A percentile compares a stretch with the other conserved stretches of the same genome.
Evolutionary conservation across 35 echinoderm and acorn worm genomes (phyloP).

Genomic region (Anneissia japonica): DNA sequence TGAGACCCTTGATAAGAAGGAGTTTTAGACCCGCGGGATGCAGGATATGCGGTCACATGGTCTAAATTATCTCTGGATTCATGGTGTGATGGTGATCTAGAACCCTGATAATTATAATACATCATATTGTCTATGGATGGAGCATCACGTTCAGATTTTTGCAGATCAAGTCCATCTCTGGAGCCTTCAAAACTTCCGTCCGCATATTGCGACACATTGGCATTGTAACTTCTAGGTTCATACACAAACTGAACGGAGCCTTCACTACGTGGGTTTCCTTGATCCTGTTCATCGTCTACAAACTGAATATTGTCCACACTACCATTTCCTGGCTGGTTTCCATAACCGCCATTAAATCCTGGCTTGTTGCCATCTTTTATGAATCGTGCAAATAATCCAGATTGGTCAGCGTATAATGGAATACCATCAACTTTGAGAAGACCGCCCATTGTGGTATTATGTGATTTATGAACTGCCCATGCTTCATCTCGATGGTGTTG

Average conservation of each 20-base stretch:
- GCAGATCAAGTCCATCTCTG: neutral
- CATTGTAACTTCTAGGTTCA: neutral
- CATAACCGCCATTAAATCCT: too few species aligned
- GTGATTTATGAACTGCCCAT: slow-evolving; percentile 44
- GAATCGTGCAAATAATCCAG: neutral
- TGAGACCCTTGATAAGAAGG: neutral
- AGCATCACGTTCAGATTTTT: neutral
- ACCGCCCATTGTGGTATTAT: slow-evolving; percentile 87
- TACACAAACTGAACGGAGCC: neutral
- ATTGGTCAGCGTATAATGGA: neutral
- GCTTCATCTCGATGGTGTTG: slow-evolving; percentile 59
- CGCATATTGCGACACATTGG: neutral
- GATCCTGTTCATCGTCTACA: neutral
- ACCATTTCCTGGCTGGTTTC: neutral
- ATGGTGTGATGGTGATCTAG: neutral
- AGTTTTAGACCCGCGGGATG: neutral
- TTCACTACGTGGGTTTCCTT: neutral
- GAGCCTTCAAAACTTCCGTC: neutral
- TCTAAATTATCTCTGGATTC: neutral
- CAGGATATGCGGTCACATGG: neutral
- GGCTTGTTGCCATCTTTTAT: neutral
- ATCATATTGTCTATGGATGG: neutral
- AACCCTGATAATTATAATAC: neutral
- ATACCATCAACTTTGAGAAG: slow-evolving; percentile 3
- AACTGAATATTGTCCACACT: neutral